A percentile compares a stretch with the other conserved stretches of the same genome.
Conservation (phyloP, 2,888 invertebrate species). For the Marronus borbonicus region DNA sequence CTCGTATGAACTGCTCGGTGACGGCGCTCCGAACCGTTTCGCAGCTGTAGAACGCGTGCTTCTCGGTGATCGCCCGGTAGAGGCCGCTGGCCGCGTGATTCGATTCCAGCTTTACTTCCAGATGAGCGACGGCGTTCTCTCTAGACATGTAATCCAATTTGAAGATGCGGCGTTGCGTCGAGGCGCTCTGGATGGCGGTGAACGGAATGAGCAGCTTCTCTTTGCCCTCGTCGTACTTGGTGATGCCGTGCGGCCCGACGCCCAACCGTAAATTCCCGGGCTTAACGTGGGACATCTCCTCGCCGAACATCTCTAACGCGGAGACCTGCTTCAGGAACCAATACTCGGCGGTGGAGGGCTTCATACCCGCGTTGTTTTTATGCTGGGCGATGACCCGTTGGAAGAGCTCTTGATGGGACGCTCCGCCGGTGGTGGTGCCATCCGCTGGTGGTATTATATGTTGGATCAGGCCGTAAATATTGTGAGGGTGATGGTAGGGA, state of each 20-base stretch:
- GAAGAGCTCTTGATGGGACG: conserved; percentile 74
- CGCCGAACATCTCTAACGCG: conserved; percentile 85
- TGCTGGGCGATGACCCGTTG: conserved; percentile 78
- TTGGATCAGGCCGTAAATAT: conserved; percentile 77
- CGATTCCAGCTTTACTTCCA: conserved; percentile 87
- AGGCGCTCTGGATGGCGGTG: conserved; percentile 86
- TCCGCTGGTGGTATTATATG: conserved; percentile 74
- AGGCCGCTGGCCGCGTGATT: conserved; percentile 86
- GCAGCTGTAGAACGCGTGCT: conserved; percentile 94
- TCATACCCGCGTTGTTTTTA: conserved; percentile 74
- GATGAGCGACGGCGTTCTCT: conserved; percentile 79
- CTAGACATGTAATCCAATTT: conserved; percentile 82
- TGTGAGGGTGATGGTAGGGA: conserved; percentile 74
- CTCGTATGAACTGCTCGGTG: conserved; percentile 90
- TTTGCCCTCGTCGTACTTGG: conserved; percentile 79
- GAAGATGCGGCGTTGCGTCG: conserved; percentile 82
- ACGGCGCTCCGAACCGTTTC: conserved; percentile 92
- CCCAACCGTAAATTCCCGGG: conserved; percentile 74
- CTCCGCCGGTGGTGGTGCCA: conserved; percentile 55
- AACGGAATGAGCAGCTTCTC: conserved; percentile 85
- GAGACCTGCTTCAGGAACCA: conserved; percentile 87
- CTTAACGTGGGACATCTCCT: conserved; percentile 85
- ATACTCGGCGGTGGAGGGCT: conserved; percentile 86
- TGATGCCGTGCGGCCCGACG: conserved; percentile 88
- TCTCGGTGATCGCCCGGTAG: conserved; percentile 91